Conservation (phyloP, 2,888 invertebrate species). For the Lomographa bimaculata region DNA sequence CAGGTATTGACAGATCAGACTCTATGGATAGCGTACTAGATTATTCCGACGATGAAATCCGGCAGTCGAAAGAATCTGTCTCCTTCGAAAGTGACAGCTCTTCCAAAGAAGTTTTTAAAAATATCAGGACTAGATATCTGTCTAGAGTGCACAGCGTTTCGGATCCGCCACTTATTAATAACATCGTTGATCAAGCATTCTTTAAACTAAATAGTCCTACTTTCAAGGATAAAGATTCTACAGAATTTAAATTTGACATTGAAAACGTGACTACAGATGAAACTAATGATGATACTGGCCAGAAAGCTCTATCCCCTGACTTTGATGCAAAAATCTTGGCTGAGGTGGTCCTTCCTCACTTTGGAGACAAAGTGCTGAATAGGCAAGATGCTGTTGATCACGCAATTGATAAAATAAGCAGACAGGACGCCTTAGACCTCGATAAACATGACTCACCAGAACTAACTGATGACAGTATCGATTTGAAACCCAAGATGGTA, state of each 20-base stretch:
- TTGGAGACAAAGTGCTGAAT: constrained; percentile 53
- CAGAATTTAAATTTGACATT: constrained; percentile 52
- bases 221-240: constrained; percentile 31
- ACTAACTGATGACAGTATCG: constrained; percentile 35
- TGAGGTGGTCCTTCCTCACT: constrained; percentile 46
- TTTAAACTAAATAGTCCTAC: constrained; percentile 48
- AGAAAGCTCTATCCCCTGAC: constrained; percentile 36
- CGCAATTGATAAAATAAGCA: constrained; percentile 39
- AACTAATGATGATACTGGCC: constrained; percentile 57
- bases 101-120: constrained; percentile 67
- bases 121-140: constrained; percentile 69
- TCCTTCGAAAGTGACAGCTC: constrained; percentile 60
- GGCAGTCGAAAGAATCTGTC: constrained; percentile 49
- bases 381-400: constrained; percentile 66
- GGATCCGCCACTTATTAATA: constrained; percentile 53
- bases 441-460: constrained; percentile 39
- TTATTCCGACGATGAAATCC: constrained; percentile 59
- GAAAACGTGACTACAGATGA: constrained; percentile 66
- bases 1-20: constrained; percentile 74
- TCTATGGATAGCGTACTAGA: constrained; percentile 66
- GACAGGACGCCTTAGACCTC: constrained; percentile 47
- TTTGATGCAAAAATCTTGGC: constrained; percentile 37
- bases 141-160: constrained; percentile 70
- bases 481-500: constrained; percentile 41
- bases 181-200: constrained; percentile 68